A percentile compares a stretch with the other conserved stretches of the same genome.
Conservation (phyloP, 2,797 vertebrate species). For the Cottoperca gobio region DNA sequence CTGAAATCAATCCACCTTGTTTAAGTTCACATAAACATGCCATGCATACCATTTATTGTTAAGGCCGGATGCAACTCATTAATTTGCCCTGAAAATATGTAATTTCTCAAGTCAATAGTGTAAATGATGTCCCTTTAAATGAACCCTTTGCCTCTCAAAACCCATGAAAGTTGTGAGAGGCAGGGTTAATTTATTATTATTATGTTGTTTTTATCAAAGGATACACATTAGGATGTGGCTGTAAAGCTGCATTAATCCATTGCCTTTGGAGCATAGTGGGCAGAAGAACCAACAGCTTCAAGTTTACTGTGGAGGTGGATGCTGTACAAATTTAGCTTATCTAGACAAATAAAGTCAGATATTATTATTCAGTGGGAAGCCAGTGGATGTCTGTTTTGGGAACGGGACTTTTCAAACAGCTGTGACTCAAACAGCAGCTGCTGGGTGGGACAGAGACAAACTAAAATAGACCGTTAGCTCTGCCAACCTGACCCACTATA, state of each 20-base stretch:
- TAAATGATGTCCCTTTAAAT: not conserved
- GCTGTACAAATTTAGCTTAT: not conserved
- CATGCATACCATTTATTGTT: too few species aligned
- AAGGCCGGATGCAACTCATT: too few species aligned
- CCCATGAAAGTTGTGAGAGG: too few species aligned
- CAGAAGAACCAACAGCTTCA: not conserved
- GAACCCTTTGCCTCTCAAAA: not conserved
- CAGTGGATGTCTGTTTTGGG: slow-evolving; percentile 27
- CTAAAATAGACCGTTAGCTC: slow-evolving; percentile 58
- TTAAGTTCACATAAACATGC: too few species aligned
- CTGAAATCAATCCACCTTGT: too few species aligned
- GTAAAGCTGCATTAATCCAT: not conserved
- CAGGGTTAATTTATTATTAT: too few species aligned
- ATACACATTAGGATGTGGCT: not conserved
- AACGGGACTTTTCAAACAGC: slow-evolving; percentile 63
- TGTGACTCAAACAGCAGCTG: slow-evolving; percentile 74
- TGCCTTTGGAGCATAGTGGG: not conserved
- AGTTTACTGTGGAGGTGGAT: not conserved
- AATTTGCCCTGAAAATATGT: not conserved
- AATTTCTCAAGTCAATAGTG: not conserved
- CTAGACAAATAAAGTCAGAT: not conserved
- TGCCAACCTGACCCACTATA: slow-evolving; percentile 39
- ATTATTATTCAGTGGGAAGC: slow-evolving; percentile 14
- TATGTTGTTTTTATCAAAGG: not conserved
- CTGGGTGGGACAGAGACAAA: slow-evolving; percentile 59